These are phyloP conservation scores for Silurus glanis DNA, from an alignment of 2,113 vertebrate species.

Conservation along the genomic window DNA sequence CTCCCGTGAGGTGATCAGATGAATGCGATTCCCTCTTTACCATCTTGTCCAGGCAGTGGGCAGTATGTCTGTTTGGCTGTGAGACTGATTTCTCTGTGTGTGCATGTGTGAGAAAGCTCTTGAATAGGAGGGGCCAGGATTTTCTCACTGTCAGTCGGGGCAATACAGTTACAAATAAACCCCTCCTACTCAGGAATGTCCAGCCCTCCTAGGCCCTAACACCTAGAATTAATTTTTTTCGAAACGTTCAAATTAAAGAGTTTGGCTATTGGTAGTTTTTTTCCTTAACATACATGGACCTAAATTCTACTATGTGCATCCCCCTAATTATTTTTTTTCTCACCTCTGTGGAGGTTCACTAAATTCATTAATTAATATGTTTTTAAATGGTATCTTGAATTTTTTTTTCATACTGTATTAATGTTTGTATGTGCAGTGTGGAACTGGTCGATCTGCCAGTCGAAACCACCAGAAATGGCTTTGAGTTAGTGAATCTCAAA, in stretches of 20 bases:
- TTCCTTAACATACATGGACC: not conserved
- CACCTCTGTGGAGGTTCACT: not conserved
- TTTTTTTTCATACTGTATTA: not conserved
- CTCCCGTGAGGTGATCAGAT: conserved; percentile 49
- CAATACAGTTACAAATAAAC: conserved; percentile 18
- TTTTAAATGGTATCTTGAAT: not conserved
- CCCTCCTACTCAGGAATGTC: conserved; percentile 21
- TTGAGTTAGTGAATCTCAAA: not conserved
- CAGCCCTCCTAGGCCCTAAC: not conserved
- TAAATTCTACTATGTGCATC: not conserved
- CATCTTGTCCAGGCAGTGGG: conserved; percentile 46
- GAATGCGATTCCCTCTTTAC: conserved; percentile 57
- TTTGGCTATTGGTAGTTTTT: no score
- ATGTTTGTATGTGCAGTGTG: not conserved
- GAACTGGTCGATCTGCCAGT: not conserved
- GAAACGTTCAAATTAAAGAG: not conserved
- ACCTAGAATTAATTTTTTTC: not conserved
- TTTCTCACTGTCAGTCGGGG: not conserved
- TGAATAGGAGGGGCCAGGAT: conserved; percentile 28
- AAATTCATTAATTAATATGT: not conserved
- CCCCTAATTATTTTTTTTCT: not conserved
- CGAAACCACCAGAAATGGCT: not conserved
- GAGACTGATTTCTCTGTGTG: conserved; percentile 13
- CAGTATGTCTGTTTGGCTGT: not conserved
- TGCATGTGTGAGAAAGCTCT: conserved; percentile 26